A percentile compares a stretch with the other conserved stretches of the same genome.
These are phyloP conservation scores for Apodemus sylvaticus DNA, from an alignment of 2,113 vertebrate species.

Conservation along the genomic window DNA sequence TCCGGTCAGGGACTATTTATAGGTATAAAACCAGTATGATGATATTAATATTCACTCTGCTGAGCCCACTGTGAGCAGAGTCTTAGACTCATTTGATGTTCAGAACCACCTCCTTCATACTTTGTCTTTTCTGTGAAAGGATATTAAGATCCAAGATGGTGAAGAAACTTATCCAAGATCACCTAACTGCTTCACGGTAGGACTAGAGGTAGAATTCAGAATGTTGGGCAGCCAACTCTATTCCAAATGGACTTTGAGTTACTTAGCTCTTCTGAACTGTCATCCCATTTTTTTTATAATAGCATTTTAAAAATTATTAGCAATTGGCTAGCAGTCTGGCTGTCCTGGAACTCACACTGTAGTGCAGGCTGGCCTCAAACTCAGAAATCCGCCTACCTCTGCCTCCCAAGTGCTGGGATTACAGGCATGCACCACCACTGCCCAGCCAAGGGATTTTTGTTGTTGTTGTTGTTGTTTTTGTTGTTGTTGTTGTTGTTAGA, in stretches of 20 bases:
- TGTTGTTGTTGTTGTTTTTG: no score
- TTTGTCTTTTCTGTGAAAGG: conserved; percentile 8
- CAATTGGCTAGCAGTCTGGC: neutral
- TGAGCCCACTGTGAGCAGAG: neutral
- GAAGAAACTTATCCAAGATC: neutral
- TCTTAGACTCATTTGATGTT: conserved; percentile 14
- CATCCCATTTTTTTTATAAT: neutral
- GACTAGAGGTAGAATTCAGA: conserved; percentile 47
- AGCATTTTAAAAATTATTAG: conserved; percentile 33
- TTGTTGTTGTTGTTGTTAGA: no score
- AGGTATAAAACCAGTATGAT: neutral
- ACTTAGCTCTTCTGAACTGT: neutral
- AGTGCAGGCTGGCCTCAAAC: no score
- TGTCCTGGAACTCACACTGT: no score
- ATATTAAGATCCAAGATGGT: neutral
- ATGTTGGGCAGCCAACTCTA: neutral
- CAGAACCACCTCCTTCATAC: neutral
- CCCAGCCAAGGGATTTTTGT: no score
- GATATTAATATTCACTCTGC: neutral
- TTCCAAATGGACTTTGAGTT: neutral
- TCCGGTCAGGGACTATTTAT: neutral
- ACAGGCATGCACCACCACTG: no score
- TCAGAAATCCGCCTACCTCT: no score
- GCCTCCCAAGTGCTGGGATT: no score
- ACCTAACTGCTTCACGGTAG: neutral